Conservation (phyloP, 2,113 vertebrate genomes). For the Formicarius rufipectus region DNA sequence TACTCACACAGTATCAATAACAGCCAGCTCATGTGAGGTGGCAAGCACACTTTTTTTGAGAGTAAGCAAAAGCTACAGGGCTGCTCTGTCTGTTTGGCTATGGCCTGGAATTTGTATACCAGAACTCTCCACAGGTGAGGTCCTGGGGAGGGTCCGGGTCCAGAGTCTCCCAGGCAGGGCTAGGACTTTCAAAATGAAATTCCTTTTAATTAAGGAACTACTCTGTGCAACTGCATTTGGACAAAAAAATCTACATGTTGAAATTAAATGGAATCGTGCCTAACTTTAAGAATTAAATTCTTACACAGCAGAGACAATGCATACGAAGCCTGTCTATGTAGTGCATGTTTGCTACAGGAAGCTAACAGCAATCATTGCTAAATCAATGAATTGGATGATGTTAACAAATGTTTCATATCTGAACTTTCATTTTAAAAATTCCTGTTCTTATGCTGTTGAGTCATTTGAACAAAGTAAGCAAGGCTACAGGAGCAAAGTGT, state of each 20-base stretch:
- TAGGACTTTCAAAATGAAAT: background rate
- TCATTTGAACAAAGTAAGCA: background rate
- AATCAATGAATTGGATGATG: conserved; percentile 16
- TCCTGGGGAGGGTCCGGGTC: background rate
- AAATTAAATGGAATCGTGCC: background rate
- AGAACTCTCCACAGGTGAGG: background rate
- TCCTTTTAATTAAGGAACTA: background rate
- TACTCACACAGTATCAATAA: background rate
- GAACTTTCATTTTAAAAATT: background rate
- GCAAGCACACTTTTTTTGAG: background rate
- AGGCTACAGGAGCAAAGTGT: background rate
- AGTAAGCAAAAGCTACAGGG: background rate
- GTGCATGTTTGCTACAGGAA: background rate
- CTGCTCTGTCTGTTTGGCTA: background rate
- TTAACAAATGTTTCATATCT: background rate
- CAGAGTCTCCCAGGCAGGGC: background rate
- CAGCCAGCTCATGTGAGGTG: background rate
- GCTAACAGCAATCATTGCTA: background rate
- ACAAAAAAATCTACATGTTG: background rate
- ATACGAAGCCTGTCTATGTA: background rate
- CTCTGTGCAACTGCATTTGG: background rate
- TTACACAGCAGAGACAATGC: background rate
- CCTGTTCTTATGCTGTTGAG: background rate
- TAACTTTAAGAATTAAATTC: background rate
- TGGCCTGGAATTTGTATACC: background rate